Conservation (phyloP, 1,140 invertebrate species). For the Zaprionus tsacasi region DNA sequence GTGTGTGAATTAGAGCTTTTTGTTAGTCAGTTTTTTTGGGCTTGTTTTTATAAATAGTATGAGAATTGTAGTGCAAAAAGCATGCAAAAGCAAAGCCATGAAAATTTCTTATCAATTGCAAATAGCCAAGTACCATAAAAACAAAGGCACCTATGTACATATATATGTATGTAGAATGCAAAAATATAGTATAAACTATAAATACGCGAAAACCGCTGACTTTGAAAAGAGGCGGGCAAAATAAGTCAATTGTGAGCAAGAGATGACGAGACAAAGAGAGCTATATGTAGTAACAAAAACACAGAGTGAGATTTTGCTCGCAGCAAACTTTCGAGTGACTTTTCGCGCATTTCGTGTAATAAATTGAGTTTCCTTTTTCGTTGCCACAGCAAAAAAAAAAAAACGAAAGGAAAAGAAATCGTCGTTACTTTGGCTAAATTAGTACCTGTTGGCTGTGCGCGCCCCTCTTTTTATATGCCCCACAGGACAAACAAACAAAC, state of each 20-base stretch:
- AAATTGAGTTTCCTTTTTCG: slow-evolving; percentile 64
- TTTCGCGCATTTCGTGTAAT: slow-evolving; percentile 73
- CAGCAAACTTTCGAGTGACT: slow-evolving; percentile 56
- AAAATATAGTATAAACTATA: slow-evolving; percentile 54
- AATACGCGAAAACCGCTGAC: slow-evolving; percentile 53
- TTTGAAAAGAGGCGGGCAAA: slow-evolving; percentile 34
- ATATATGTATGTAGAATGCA: background rate
- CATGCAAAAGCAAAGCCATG: slow-evolving; percentile 25
- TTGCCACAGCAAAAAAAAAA: slow-evolving; percentile 43
- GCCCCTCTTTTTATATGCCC: slow-evolving; percentile 41
- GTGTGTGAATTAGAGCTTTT: slow-evolving; percentile 30
- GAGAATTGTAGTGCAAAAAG: slow-evolving; percentile 35
- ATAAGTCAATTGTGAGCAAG: slow-evolving; percentile 2
- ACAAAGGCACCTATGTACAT: background rate
- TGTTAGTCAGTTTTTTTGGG: slow-evolving; percentile 40
- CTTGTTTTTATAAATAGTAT: slow-evolving; percentile 68
- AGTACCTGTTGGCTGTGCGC: slow-evolving; percentile 69
- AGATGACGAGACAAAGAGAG: slow-evolving; percentile 9
- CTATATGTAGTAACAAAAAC: background rate
- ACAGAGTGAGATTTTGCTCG: slow-evolving; percentile 30
- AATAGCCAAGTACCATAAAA: slow-evolving; percentile 44
- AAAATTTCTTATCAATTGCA: slow-evolving; percentile 70
- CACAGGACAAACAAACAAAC: slow-evolving; percentile 24
- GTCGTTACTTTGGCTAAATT: slow-evolving; percentile 66
- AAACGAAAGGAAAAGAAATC: slow-evolving; percentile 29